Evolutionary conservation across 2,888 invertebrate species (phyloP).

Genomic region (Patella ulyssiponensis): DNA sequence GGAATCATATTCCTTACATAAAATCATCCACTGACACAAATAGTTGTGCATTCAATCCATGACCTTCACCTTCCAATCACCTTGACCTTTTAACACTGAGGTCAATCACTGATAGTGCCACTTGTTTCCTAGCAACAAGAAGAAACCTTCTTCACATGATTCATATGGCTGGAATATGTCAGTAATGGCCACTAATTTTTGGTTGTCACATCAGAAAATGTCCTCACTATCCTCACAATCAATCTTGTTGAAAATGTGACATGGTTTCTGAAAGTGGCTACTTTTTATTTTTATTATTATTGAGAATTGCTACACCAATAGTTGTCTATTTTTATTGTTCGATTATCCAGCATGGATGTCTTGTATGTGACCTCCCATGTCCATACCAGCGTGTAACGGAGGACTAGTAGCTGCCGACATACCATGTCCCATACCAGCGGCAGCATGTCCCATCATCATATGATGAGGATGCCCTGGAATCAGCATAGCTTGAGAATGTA

Average conservation of each 20-base stretch:
- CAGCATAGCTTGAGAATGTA: constrained; percentile 74
- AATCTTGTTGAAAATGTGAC: background rate
- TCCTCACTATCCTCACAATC: background rate
- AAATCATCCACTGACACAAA: background rate
- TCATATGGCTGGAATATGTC: constrained; percentile 4
- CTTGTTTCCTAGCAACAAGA: constrained; percentile 2
- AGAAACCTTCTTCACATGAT: background rate
- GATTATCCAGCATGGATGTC: constrained; percentile 69
- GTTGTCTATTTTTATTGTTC: no score
- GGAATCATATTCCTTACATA: constrained; percentile 3
- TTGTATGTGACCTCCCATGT: constrained; percentile 71
- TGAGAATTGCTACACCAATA: background rate
- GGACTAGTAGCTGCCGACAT: constrained; percentile 72
- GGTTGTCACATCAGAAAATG: background rate
- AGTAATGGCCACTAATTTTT: background rate
- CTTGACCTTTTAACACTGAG: background rate
- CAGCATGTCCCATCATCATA: constrained; percentile 73
- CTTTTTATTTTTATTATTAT: background rate
- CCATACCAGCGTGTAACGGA: constrained; percentile 70
- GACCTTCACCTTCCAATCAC: constrained; percentile 9
- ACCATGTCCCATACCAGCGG: constrained; percentile 71
- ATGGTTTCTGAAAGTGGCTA: constrained; percentile 4
- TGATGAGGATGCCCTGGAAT: constrained; percentile 74
- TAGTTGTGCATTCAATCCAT: background rate
- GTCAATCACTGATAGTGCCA: no score